These are phyloP conservation scores for Hemibates koningsi DNA, from an alignment of 2,113 vertebrate genomes.

Conservation along the genomic window DNA sequence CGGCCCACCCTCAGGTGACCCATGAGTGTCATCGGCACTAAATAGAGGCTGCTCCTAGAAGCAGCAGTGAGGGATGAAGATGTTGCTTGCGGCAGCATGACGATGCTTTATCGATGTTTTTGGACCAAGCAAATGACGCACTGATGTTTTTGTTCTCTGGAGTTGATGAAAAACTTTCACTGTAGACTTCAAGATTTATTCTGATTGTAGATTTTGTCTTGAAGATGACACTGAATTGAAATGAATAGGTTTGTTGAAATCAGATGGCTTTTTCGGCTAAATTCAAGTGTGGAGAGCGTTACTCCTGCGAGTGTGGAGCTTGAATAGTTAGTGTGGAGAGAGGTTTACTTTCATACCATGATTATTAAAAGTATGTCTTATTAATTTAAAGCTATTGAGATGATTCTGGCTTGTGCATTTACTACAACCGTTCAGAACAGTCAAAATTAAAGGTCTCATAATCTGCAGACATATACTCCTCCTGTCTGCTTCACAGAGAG, in stretches of 20 bases:
- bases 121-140: not conserved
- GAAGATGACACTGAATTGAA: not conserved
- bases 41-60: not conserved
- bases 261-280: not conserved
- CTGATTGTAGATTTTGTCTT: not conserved
- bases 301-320: not conserved
- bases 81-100: rapidly evolving
- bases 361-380: not conserved
- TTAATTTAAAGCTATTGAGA: not conserved
- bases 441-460: not conserved
- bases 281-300: not conserved
- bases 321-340: not conserved
- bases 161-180: not conserved
- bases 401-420: not conserved
- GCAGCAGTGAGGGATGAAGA: not conserved
- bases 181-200: not conserved
- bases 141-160: not conserved
- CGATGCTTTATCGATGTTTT: rapidly evolving
- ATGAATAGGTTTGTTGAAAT: not conserved
- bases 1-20: constrained; percentile 86
- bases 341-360: not conserved
- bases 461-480: not conserved
- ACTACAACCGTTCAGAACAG: not conserved
- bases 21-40: not conserved
- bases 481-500: not conserved